A percentile compares a stretch with the other conserved stretches of the same genome.
Conservation (phyloP, 2,888 invertebrate genomes). For the Hemistola chrysoprasaria region DNA sequence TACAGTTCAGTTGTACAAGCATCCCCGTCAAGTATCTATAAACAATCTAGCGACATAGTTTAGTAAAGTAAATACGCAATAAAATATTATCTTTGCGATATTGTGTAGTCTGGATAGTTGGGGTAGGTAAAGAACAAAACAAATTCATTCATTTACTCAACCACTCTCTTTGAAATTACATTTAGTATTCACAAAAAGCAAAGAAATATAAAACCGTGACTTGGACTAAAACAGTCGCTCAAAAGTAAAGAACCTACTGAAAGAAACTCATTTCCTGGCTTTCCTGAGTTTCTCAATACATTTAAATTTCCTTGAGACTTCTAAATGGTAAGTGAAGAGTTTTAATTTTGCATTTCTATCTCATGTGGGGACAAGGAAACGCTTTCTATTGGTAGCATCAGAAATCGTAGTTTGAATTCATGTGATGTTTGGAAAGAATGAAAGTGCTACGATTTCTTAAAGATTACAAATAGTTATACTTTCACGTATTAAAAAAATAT, state of each 20-base stretch:
- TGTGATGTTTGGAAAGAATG: constrained; percentile 1
- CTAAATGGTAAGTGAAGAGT: constrained; percentile 60
- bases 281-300: constrained; percentile 71
- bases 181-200: constrained; percentile 9
- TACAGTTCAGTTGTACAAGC: too few relatives aligned
- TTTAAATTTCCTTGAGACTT: constrained; percentile 69
- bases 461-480: too few relatives aligned
- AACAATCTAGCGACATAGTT: too few relatives aligned
- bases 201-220: constrained; percentile 47
- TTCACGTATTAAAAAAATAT: too few relatives aligned
- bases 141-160: too few relatives aligned
- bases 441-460: too few relatives aligned
- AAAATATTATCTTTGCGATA: too few relatives aligned
- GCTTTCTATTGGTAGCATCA: constrained; percentile 27
- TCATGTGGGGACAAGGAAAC: constrained; percentile 65
- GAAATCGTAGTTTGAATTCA: constrained; percentile 7
- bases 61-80: too few relatives aligned
- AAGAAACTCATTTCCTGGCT: constrained; percentile 76
- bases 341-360: constrained; percentile 71
- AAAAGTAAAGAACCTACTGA: constrained; percentile 64
- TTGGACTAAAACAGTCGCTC: constrained; percentile 65
- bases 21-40: too few relatives aligned
- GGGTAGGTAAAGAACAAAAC: too few relatives aligned
- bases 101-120: too few relatives aligned
- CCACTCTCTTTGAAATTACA: background rate